These are phyloP conservation scores for Leucozona laternaria DNA, from an alignment of 2,888 invertebrate species.

Conservation along the genomic window DNA sequence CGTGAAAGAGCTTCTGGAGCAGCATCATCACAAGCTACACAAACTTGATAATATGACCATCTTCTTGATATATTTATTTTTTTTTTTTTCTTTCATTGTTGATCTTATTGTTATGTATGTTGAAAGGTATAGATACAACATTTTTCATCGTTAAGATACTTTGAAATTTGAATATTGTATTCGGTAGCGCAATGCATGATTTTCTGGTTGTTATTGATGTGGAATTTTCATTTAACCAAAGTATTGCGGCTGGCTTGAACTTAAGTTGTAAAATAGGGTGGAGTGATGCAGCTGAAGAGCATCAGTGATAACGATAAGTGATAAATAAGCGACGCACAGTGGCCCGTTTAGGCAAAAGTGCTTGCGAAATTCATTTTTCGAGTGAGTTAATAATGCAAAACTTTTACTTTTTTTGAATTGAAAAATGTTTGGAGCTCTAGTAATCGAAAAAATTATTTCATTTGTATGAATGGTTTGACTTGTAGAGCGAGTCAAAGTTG, in stretches of 20 bases:
- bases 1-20: conserved; percentile 73
- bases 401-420: too few species aligned
- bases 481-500: too few species aligned
- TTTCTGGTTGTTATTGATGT: conserved; percentile 34
- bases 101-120: conserved; percentile 36
- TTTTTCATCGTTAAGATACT: conserved; percentile 66
- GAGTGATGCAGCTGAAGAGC: neutral
- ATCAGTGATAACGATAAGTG: neutral
- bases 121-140: conserved; percentile 58
- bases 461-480: too few species aligned
- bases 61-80: conserved; percentile 10
- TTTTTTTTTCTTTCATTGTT: conserved; percentile 5
- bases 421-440: too few species aligned
- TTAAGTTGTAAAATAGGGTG: neutral
- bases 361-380: too few species aligned
- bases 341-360: too few species aligned
- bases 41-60: conserved; percentile 33
- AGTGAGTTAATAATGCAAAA: too few species aligned
- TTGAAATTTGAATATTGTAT: conserved; percentile 59
- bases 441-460: too few species aligned
- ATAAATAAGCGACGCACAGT: too few species aligned
- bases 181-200: conserved; percentile 56
- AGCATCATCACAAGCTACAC: conserved; percentile 4
- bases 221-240: conserved; percentile 25
- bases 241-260: neutral